Base-by-base conservation (phyloP, 2,797 vertebrate species). In the Myoxocephalus aenaeus region DNA sequence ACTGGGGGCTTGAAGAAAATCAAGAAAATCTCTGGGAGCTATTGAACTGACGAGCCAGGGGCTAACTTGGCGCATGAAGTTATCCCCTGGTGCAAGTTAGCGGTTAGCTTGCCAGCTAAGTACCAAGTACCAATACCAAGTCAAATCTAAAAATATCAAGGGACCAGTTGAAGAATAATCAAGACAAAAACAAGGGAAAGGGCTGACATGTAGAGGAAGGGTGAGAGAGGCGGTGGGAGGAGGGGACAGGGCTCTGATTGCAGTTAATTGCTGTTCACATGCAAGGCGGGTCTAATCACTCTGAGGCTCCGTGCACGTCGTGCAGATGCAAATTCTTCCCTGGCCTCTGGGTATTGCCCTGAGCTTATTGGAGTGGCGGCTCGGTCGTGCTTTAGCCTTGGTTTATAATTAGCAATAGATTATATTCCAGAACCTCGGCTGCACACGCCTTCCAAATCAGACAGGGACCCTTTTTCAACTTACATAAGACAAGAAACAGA, bases 211-310 rank as follows among this genome's bases (percentile, higher is more conserved):
- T 76, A 79, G 82, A 86, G 1, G 54, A 77, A 42, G 75, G 82
- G 53, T 18, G 22, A 59, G n/a, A 65, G 80, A 70, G 63, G 32
- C 32, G 18, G 81, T 81, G 80, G 85, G 85, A 81, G 86, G 83
- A 67, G 79, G 70, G 86, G 81, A 82, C 70, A 72, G 65, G 63
- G 44, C 77, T 87, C 86, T 89, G 90, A 92, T 92, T 93, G 88
- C 86, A 86, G 77, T 87, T 92, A 92, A 92, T 93, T 91, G 89
- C 90, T 85, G 85, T 82, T 92, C 89, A 88, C 86, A 87, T 89
- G 61, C 82, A 81, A 86, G 86, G 86, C 14, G 79, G 84, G 85
- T 79, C 87, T 89, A 87, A 92, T 92, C 87, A 90, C 83, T 82
- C 72, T 9, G 74, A 78, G 65, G 34, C 69, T 79, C 1, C 9